Evolutionary conservation across 1,140 invertebrate species (phyloP), one percentile per base, ranked within the genome.

Genomic region (Chelonus insularis): DNA sequence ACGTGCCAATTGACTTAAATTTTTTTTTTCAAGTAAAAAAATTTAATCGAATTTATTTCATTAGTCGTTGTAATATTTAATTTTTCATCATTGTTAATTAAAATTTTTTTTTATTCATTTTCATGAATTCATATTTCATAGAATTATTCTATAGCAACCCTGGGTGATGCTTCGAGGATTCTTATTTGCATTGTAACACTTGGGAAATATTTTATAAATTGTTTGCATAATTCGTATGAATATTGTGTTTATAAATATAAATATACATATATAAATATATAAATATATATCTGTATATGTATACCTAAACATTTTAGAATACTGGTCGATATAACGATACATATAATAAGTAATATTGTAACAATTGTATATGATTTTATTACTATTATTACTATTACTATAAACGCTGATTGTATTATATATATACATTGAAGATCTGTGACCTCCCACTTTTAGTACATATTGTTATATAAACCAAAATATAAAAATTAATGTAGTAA

Each of bases 351-450:
- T 79, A 79, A 72, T 81, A 81, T 81, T 81, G 79, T 81, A 81
- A 81, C 76, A 81, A 81, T 80, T 81, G 79, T 81, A 81, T 81
- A 81, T 81, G 79, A 81, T 81, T 81, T 81, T 81, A 80, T 73
- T 81, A 64, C 63, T 64, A 62, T 52, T 57, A 57, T 14, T 57
- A 47, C 18, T 51, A 51, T 18, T 57, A 80, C 74, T 81, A 80
- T 74, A n/a, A n/a, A 81, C 73, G 76, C 78, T 81, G 77, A 80
- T 79, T 81, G 79, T 81, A 81, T 79, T 79, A 80, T 80, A 81
- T 81, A 77, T 76, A 78, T 78, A 78, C 77, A 73, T 57, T 78
- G 14, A 79, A 75, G 74, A 81, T 80, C 76, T 80, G 77, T 75
- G 76, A 80, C 78, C 74, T 79, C 77, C 77, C 78, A 81, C 77